Conservation (phyloP, 2,113 vertebrate genomes). For the Geococcyx californianus region DNA sequence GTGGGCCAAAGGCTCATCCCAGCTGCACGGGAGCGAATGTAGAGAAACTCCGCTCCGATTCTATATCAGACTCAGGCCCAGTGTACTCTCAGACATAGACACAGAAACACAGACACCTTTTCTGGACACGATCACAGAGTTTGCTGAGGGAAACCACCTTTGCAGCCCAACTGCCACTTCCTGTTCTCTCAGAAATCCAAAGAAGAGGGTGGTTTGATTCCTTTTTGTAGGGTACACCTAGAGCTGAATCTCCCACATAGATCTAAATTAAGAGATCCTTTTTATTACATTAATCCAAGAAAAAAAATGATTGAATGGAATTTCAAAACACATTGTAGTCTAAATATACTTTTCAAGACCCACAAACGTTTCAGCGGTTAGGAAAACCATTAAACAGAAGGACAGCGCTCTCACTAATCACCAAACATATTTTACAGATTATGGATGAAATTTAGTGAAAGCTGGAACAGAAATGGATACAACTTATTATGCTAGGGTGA, state of each 20-base stretch:
- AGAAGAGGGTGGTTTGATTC: background rate
- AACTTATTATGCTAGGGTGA: background rate
- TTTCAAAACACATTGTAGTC: background rate
- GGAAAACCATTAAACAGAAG: constrained; percentile 9
- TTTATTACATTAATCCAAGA: background rate
- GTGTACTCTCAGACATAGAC: accelerated
- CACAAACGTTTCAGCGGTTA: background rate
- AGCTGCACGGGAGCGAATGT: background rate
- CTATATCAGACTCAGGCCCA: background rate
- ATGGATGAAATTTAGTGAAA: constrained; percentile 19
- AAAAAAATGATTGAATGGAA: background rate
- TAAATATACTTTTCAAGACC: background rate
- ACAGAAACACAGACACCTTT: no score
- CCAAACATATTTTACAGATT: constrained; percentile 45
- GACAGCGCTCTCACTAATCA: constrained; percentile 26
- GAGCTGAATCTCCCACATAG: background rate
- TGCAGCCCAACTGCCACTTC: background rate
- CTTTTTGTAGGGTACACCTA: background rate
- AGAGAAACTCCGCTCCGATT: background rate
- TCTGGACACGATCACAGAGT: background rate
- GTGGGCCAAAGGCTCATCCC: background rate
- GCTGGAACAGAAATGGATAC: constrained; percentile 10
- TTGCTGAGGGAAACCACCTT: constrained; percentile 14
- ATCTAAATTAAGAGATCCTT: background rate
- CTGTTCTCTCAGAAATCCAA: background rate